phyloP scores from a whole-genome alignment of 1,140 invertebrate species.

The Trachymyrmex septentrionalis region DNA sequence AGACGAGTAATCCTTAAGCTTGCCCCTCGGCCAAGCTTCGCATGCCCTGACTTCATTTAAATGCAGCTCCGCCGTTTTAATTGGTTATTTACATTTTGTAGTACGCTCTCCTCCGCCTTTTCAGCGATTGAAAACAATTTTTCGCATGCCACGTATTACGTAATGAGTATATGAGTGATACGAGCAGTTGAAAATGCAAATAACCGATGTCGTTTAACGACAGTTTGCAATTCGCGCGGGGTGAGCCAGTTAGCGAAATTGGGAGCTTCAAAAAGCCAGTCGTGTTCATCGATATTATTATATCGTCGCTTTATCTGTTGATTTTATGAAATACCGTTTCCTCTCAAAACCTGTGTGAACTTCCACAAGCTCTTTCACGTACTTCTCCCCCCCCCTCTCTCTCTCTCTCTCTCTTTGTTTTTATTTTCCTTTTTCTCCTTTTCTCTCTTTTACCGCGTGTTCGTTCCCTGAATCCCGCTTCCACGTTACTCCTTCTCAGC shows the following conservation, averaged over 20 bases:
- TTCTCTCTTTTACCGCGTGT: constrained; percentile 4
- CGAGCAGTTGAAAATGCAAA: constrained; percentile 41
- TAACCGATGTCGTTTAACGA: constrained; percentile 33
- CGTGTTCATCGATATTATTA: constrained; percentile 59
- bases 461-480: neutral
- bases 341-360: constrained; percentile 37
- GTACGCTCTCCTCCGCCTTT: neutral
- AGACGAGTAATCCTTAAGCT: constrained; percentile 55
- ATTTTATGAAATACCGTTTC: constrained; percentile 53
- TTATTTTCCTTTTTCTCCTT: neutral
- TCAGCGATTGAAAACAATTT: constrained; percentile 24
- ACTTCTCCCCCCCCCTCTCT: neutral
- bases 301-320: constrained; percentile 30
- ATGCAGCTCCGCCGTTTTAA: constrained; percentile 52
- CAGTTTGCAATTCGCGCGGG: constrained; percentile 31
- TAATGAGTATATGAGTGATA: neutral
- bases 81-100: constrained; percentile 60
- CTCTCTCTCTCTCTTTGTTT: neutral
- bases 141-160: constrained; percentile 23
- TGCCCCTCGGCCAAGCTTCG: constrained; percentile 30
- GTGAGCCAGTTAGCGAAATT: constrained; percentile 44
- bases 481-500: constrained; percentile 39
- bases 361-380: constrained; percentile 16
- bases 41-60: constrained; percentile 41
- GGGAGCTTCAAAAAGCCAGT: constrained; percentile 18